A percentile compares a stretch with the other conserved stretches of the same genome.
phyloP scores from a whole-genome alignment of 2,797 vertebrate species.

The Oceanodroma leucorhoa region DNA sequence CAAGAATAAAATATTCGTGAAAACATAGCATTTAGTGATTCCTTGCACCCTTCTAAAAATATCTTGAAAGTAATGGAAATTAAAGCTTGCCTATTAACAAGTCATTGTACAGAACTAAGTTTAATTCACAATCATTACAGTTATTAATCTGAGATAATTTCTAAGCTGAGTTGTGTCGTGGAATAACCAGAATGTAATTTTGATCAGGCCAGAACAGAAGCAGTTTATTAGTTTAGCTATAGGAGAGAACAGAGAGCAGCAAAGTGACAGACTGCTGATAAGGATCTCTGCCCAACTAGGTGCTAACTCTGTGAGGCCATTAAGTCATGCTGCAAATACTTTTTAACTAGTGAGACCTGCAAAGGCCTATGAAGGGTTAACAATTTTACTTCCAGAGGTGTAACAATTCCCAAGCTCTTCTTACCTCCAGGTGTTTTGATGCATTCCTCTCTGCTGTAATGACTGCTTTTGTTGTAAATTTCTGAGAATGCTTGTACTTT shows the following conservation, averaged over 20 bases:
- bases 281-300: not conserved
- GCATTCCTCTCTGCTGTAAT: slow-evolving; percentile 53
- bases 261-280: not conserved
- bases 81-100: not conserved
- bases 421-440: slow-evolving; percentile 53
- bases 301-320: not conserved
- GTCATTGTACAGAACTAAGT: not conserved
- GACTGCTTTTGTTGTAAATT: not conserved
- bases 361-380: not conserved
- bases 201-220: not conserved
- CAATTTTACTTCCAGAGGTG: not conserved
- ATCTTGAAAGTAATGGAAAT: not conserved
- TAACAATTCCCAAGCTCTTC: not conserved
- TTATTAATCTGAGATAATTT: not conserved
- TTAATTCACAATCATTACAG: not conserved
- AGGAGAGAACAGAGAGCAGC: not conserved
- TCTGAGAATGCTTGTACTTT: not conserved
- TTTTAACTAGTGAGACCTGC: not conserved
- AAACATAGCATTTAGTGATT: not conserved
- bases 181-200: not conserved
- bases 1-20: not conserved
- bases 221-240: not conserved
- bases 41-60: not conserved
- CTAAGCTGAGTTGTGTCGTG: not conserved
- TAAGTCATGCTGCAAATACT: not conserved